These are phyloP conservation scores for Caenorhabditis sp. DNA, from an alignment of 2,888 invertebrate genomes.

Conservation along the genomic window DNA sequence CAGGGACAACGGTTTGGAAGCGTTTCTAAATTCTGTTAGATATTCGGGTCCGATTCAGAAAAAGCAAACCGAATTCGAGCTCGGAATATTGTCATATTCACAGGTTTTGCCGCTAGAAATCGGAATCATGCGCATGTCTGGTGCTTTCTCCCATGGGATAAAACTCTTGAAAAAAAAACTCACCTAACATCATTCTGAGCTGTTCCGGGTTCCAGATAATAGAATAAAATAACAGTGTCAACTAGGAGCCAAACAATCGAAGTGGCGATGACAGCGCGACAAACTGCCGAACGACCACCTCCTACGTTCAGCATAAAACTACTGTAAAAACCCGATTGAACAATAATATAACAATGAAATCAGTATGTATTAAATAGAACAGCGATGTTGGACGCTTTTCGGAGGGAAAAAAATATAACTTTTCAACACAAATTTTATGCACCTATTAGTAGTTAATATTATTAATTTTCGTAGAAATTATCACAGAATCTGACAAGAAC, in stretches of 20 bases:
- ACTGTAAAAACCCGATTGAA: not conserved
- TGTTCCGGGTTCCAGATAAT: conserved; percentile 62
- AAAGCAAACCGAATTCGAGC: too few species aligned
- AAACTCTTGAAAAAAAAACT: too few species aligned
- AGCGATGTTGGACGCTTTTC: not conserved
- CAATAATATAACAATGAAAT: not conserved
- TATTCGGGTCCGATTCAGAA: too few species aligned
- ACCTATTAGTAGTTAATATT: not conserved
- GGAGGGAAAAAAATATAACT: not conserved
- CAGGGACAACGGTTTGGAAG: too few species aligned
- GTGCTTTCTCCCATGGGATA: too few species aligned
- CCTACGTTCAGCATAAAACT: conserved; percentile 25
- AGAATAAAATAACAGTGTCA: conserved; percentile 66
- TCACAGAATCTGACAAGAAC: conserved; percentile 24
- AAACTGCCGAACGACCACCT: conserved; percentile 62
- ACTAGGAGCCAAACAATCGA: conserved; percentile 69
- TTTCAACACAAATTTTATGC: not conserved
- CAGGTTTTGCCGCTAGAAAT: too few species aligned
- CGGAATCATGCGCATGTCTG: too few species aligned
- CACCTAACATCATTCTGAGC: conserved; percentile 25
- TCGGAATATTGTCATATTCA: too few species aligned
- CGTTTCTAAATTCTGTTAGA: too few species aligned
- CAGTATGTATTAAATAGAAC: not conserved
- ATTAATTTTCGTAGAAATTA: conserved; percentile 3
- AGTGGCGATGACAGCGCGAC: conserved; percentile 68